Percentiles rank a stretch among this genome's conserved stretches.
Evolutionary conservation across 2,888 invertebrate genomes (phyloP).

Genomic region (Entomobrya proxima): DNA sequence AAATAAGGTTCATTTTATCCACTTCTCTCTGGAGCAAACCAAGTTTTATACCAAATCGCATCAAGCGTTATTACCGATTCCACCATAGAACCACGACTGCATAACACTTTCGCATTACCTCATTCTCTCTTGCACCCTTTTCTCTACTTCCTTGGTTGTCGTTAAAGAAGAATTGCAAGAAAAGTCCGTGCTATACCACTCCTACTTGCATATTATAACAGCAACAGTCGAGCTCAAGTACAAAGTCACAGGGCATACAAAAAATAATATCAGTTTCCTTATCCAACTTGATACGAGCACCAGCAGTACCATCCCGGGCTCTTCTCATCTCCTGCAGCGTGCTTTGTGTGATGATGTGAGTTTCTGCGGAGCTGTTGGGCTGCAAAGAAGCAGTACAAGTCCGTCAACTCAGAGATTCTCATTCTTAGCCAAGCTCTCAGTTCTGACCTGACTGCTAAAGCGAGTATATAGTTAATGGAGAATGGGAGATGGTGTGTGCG

Average conservation of each 20-base stretch:
- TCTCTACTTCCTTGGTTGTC: neutral
- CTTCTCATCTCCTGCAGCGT: neutral
- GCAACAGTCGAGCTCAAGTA: neutral
- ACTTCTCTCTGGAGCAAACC: neutral
- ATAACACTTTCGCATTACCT: neutral
- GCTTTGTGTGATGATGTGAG: neutral
- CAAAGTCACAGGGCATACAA: conserved; percentile 6
- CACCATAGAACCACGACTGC: neutral
- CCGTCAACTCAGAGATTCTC: conserved; percentile 49
- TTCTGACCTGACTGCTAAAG: conserved; percentile 55
- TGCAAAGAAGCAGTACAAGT: neutral
- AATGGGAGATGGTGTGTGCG: neutral
- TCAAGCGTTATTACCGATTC: neutral
- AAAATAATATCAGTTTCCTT: conserved; percentile 21
- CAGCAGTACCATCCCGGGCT: neutral
- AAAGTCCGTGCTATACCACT: neutral
- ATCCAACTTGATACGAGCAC: conserved; percentile 1
- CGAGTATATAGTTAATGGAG: neutral
- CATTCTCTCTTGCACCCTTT: conserved; percentile 4
- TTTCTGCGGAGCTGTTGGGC: neutral
- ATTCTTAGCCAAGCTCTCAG: conserved; percentile 45
- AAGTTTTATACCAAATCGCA: neutral
- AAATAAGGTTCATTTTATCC: conserved; percentile 3
- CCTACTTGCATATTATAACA: neutral
- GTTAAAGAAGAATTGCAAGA: conserved; percentile 47